These are phyloP conservation scores for Picus viridis DNA, from an alignment of 2,797 vertebrate species.

Conservation along the genomic window DNA sequence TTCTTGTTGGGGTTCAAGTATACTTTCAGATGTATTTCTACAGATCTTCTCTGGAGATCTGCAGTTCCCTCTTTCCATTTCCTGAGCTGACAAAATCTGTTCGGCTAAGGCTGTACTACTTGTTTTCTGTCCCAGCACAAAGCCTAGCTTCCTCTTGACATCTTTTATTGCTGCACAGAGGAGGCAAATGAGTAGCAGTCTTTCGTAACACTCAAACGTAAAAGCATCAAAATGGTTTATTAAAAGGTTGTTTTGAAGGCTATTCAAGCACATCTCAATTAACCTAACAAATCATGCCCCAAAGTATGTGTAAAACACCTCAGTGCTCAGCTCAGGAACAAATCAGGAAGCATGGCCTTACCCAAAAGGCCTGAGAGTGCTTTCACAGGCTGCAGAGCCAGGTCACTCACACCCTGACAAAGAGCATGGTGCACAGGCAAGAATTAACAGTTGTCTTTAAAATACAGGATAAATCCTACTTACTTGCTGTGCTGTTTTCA, in stretches of 20 bases:
- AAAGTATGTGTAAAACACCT: neutral
- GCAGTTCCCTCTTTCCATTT: neutral
- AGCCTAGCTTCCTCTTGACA: neutral
- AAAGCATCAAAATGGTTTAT: neutral
- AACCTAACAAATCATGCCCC: neutral
- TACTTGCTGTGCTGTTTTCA: constrained; percentile 53
- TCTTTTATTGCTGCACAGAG: neutral
- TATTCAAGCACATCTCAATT: neutral
- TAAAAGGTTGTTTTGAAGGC: neutral
- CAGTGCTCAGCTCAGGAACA: neutral
- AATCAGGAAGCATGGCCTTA: neutral
- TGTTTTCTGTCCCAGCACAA: neutral
- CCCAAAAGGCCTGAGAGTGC: neutral
- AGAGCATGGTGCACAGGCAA: neutral
- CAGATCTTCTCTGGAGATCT: neutral
- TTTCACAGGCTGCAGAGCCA: neutral
- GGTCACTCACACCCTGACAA: neutral
- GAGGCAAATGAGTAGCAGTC: neutral
- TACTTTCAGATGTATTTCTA: neutral
- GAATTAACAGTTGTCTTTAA: neutral
- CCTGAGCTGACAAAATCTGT: neutral
- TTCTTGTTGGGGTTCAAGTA: neutral
- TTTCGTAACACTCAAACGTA: neutral
- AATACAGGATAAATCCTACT: constrained; percentile 45
- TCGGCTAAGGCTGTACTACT: neutral